phyloP scores from a whole-genome alignment of 2,797 vertebrate species.

The Pipistrellus nathusii region DNA sequence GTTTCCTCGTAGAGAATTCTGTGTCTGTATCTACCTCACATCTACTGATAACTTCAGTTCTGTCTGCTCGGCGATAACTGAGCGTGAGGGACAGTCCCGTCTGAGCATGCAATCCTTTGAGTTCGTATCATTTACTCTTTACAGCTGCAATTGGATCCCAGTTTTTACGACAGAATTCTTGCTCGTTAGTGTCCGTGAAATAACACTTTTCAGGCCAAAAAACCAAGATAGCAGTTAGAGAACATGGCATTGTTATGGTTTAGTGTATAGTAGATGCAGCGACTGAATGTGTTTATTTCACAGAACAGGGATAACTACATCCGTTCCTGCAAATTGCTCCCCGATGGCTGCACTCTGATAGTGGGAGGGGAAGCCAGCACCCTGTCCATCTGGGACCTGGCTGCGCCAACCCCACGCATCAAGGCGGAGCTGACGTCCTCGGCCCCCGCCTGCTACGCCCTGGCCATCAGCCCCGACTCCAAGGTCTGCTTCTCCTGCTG shows the following conservation, averaged over 20 bases:
- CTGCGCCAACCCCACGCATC: constrained; percentile 92
- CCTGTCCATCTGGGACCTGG: constrained; percentile 92
- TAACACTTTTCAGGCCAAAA: constrained; percentile 56
- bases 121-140: constrained; percentile 36
- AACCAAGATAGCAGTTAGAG: constrained; percentile 49
- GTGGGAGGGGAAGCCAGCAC: constrained; percentile 92
- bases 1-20: background rate
- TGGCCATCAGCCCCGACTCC: constrained; percentile 93
- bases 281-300: constrained; percentile 82
- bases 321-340: constrained; percentile 91
- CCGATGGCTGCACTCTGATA: constrained; percentile 92
- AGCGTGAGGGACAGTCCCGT: background rate
- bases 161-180: background rate
- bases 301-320: constrained; percentile 94
- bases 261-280: constrained; percentile 50
- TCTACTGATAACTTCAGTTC: background rate
- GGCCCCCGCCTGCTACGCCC: constrained; percentile 91
- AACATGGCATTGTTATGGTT: constrained; percentile 46
- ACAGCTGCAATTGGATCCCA: background rate
- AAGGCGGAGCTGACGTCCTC: constrained; percentile 93
- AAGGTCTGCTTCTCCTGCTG: constrained; percentile 94
- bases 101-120: background rate
- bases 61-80: background rate
- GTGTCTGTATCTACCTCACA: background rate
- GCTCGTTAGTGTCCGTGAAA: constrained; percentile 56